Evolutionary conservation across 2,888 invertebrate species (phyloP).

Genomic region (Hypselothyrea guttata): DNA sequence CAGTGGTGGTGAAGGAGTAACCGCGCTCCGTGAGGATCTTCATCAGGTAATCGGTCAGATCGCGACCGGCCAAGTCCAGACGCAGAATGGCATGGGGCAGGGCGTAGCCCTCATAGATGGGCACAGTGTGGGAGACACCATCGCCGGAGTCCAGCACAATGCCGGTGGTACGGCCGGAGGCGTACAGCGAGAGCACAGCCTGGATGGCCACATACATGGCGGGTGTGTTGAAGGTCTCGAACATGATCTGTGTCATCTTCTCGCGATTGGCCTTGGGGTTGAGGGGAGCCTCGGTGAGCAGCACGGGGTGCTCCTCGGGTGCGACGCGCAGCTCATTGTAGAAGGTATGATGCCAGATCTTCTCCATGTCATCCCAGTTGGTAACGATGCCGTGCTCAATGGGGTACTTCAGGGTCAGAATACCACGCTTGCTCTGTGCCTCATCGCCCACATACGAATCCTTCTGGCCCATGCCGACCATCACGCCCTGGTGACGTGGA

Average conservation of each 20-base stretch:
- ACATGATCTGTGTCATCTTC: constrained; percentile 97
- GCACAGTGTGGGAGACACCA: constrained; percentile 97
- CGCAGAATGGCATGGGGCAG: constrained; percentile 96
- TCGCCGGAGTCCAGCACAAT: constrained; percentile 97
- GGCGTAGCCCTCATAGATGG: constrained; percentile 97
- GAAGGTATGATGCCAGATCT: constrained; percentile 99
- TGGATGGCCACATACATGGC: constrained; percentile 97
- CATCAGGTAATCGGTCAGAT: constrained; percentile 96
- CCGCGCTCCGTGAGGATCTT: constrained; percentile 96
- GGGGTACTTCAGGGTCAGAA: constrained; percentile 97
- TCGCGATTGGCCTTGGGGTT: constrained; percentile 95
- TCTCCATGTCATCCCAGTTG: constrained; percentile 99
- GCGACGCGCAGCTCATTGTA: constrained; percentile 99
- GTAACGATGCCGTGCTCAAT: constrained; percentile 99
- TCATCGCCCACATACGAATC: constrained; percentile 94
- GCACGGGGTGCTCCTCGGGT: constrained; percentile 95
- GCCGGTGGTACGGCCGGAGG: constrained; percentile 98
- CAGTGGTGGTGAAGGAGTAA: constrained; percentile 95
- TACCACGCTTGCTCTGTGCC: constrained; percentile 93
- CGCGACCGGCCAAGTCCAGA: constrained; percentile 95
- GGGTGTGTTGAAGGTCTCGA: constrained; percentile 96
- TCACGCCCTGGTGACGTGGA: constrained; percentile 93
- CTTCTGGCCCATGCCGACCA: constrained; percentile 97
- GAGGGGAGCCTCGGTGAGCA: constrained; percentile 93
- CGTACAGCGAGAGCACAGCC: constrained; percentile 95